A percentile compares a stretch with the other conserved stretches of the same genome.
These are phyloP conservation scores for Drosophila basisetae DNA, from an alignment of 2,888 invertebrate species.

Conservation along the genomic window DNA sequence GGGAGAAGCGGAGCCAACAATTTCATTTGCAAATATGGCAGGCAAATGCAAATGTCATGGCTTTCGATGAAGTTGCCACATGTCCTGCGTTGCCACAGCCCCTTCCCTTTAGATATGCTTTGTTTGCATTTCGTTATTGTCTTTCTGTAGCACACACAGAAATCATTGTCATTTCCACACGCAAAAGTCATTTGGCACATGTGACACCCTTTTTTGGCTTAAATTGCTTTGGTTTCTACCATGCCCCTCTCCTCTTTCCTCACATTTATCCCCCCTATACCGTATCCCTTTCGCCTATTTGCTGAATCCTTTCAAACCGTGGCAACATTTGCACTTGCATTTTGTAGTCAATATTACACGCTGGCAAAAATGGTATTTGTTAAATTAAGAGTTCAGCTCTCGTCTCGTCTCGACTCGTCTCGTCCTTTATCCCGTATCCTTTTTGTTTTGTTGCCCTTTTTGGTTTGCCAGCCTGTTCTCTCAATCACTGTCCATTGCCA, in stretches of 20 bases:
- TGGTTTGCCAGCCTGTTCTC: conserved; percentile 23
- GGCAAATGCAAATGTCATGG: conserved; percentile 77
- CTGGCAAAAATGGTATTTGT: conserved; percentile 68
- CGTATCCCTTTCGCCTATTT: conserved; percentile 13
- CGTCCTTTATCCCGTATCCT: conserved; percentile 9
- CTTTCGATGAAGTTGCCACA: conserved; percentile 73
- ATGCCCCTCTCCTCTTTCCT: conserved; percentile 14
- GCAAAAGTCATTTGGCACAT: conserved; percentile 82
- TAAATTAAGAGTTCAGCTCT: conserved; percentile 52
- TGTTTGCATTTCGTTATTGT: conserved; percentile 81
- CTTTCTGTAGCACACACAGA: conserved; percentile 66
- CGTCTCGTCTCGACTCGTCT: not conserved
- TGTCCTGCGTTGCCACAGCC: conserved; percentile 41
- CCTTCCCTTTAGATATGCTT: conserved; percentile 30
- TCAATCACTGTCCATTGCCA: conserved; percentile 64
- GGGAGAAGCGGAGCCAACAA: conserved; percentile 30
- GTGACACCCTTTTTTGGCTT: conserved; percentile 80
- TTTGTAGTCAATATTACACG: conserved; percentile 81
- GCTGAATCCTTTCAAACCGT: conserved; percentile 75
- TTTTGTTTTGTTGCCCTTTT: conserved; percentile 5
- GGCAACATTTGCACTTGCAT: conserved; percentile 83
- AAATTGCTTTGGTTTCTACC: conserved; percentile 72
- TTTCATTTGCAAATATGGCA: conserved; percentile 81
- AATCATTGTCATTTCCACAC: conserved; percentile 82
- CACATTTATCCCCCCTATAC: conserved; percentile 2